Base-by-base conservation (phyloP, 2,113 vertebrate genomes). In the Coptodon bakossiorum region DNA sequence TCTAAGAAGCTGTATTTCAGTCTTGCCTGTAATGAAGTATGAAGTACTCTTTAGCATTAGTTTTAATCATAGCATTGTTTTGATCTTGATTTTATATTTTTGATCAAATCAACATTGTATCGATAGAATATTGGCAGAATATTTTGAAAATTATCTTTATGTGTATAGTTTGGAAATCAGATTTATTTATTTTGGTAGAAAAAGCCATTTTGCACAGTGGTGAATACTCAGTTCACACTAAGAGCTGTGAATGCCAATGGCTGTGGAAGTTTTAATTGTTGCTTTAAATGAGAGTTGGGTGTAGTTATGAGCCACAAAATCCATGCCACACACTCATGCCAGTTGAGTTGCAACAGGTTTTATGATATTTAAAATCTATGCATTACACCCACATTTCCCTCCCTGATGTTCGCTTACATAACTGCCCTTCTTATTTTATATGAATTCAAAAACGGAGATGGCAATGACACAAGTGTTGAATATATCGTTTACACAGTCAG, bases 321-420 rank as follows among this genome's bases (percentile, higher is more conserved):
- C 9, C 34, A 61, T 66, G 29, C 53, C 38, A 52, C 31, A 82
- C 78, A 85, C 68, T 57, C 48, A 52, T 38, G 73, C 82, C 66
- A 81, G 83, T 43, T 12, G 56, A 80, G 45, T 38, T 85, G 57
- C 79, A 54, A 6, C 38, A 40, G 14, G 16, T 78, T 78, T 78
- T 29, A 83, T 81, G 76, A 45, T 24, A 24, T 95, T 94, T 73
- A 89, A 94, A 95, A 96, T 53, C 83, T 36, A 73, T 84, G 66
- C 76, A 59, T 80, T 54, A 45, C 84, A 17, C 71, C 57, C 27
- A 84, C 80, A 6, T 50, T 22, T 80, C 87, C 43, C 17, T 85
- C 61, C 24, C 73, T 11, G 36, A 82, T 59, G 83, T 61, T 56
- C 7, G 2, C 52, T 86, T 79, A 63, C 27, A 68, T 48, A 80